Conservation (phyloP, 1,140 invertebrate species). For the Eriocheir sinensis region DNA sequence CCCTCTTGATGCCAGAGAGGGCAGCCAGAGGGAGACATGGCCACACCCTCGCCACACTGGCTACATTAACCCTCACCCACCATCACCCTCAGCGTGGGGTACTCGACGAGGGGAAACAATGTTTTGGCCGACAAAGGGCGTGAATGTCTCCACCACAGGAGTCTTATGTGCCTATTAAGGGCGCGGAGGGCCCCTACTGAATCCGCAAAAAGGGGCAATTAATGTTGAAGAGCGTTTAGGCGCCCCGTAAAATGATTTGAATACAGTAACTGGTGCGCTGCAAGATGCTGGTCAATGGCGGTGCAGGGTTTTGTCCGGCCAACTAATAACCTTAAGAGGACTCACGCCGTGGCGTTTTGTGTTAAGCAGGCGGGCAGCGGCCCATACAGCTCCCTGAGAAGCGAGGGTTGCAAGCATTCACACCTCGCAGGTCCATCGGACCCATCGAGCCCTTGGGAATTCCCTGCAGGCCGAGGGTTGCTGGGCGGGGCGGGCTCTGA, state of each 20-base stretch:
- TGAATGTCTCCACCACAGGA: conserved; percentile 66
- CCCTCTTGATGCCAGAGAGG: not conserved
- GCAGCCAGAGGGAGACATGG: conserved; percentile 48
- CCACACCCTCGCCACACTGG: conserved; percentile 70
- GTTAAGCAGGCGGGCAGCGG: not conserved
- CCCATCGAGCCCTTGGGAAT: conserved; percentile 19
- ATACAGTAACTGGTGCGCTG: conserved; percentile 71
- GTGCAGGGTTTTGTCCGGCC: conserved; percentile 50
- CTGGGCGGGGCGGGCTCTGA: not conserved
- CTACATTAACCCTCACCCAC: conserved; percentile 71
- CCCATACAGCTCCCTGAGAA: conserved; percentile 60
- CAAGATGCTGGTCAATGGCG: conserved; percentile 66
- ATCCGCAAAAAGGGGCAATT: conserved; percentile 69
- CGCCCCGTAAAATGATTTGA: conserved; percentile 70
- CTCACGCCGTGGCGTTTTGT: conserved; percentile 39
- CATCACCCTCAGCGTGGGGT: conserved; percentile 60
- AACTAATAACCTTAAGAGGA: conserved; percentile 66
- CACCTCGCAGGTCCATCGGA: conserved; percentile 29
- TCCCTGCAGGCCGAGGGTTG: not conserved
- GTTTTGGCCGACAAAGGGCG: conserved; percentile 65
- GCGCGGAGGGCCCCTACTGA: conserved; percentile 42
- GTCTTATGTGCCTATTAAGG: conserved; percentile 56
- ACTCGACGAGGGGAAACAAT: conserved; percentile 72
- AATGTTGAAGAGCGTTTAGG: conserved; percentile 66
- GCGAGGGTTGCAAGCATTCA: conserved; percentile 66